These are phyloP conservation scores for Apis mellifera DNA, from an alignment of 1,140 invertebrate species.

Conservation along the genomic window Amel_HAv3.1 CM009942.2:2814001-2814500, in stretches of 20 bases:
- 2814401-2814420: not conserved
- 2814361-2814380: not conserved
- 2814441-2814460: not conserved
- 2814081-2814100: too few relatives aligned
- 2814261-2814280: slow-evolving; percentile 14
- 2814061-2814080: slow-evolving; percentile 29
- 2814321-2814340: slow-evolving; percentile 11
- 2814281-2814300: not conserved
- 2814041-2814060: slow-evolving; percentile 45
- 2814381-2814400: slow-evolving; percentile 28
- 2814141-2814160: not conserved
- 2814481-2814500: not conserved
- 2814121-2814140: not conserved
- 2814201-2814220: not conserved
- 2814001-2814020: not conserved
- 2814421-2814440: not conserved
- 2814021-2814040: slow-evolving; percentile 31
- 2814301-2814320: not conserved
- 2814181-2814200: not conserved
- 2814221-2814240: slow-evolving; percentile 14
- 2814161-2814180: not conserved
- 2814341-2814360: slow-evolving; percentile 17
- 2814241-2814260: not conserved
- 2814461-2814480: not conserved
- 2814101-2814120: too few relatives aligned